Evolutionary conservation across 1,140 invertebrate genomes (phyloP).

Genomic region (Oryctes rhinoceros): DNA sequence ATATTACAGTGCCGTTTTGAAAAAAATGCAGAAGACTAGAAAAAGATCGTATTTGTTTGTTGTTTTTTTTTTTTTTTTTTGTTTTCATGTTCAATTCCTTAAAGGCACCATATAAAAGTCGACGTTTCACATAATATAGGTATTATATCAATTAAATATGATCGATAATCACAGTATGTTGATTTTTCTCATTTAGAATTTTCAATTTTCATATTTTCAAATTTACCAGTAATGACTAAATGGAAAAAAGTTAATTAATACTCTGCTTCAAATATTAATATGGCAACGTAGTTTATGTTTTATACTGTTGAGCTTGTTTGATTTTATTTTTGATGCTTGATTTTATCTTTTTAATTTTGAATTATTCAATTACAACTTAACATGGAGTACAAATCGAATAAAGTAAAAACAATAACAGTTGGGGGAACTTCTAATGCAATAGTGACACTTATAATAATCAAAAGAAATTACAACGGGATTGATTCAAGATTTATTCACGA

Average conservation of each 20-base stretch:
- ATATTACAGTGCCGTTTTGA: constrained; percentile 33
- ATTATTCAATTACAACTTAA: too few relatives aligned
- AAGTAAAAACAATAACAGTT: too few relatives aligned
- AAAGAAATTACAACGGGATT: too few relatives aligned
- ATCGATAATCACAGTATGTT: constrained; percentile 16
- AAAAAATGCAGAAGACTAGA: constrained; percentile 18
- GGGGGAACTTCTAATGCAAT: too few relatives aligned
- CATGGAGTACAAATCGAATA: too few relatives aligned
- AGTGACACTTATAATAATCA: too few relatives aligned
- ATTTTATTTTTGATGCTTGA: neutral
- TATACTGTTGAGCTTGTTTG: neutral
- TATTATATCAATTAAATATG: constrained; percentile 28
- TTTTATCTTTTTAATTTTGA: too few relatives aligned
- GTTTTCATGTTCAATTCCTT: constrained; percentile 23
- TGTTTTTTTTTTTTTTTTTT: neutral
- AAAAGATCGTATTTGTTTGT: neutral
- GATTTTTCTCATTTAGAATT: constrained; percentile 4
- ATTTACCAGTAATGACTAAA: neutral
- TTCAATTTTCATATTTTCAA: neutral
- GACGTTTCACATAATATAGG: neutral
- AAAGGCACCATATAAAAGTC: constrained; percentile 34
- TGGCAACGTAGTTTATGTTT: too few relatives aligned
- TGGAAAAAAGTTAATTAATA: too few relatives aligned
- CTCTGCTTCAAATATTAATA: too few relatives aligned
- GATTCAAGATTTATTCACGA: too few relatives aligned